Percentiles rank a stretch among this genome's conserved stretches.
These are phyloP conservation scores for Platycercus adscitus DNA, from an alignment of 2,113 vertebrate genomes.

Conservation along the genomic window DNA sequence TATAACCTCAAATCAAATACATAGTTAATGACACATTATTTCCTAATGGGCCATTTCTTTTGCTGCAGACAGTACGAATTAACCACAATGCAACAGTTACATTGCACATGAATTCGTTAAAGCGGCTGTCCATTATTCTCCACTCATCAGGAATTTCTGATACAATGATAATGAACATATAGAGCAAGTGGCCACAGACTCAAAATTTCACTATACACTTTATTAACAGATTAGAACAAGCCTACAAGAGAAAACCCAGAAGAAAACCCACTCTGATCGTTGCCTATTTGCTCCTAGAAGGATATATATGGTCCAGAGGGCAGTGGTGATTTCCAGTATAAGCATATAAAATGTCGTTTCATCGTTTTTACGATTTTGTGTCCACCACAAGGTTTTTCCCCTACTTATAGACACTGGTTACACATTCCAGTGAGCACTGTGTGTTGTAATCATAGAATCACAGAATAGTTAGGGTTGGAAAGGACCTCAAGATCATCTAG, in stretches of 20 bases:
- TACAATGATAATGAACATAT: fast-evolving
- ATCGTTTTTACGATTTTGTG: background rate
- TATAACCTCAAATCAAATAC: background rate
- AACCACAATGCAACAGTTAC: background rate
- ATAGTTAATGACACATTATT: background rate
- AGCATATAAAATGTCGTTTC: background rate
- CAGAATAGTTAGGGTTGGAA: no score
- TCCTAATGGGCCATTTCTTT: background rate
- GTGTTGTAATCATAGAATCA: background rate
- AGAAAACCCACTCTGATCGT: background rate
- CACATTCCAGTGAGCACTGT: background rate
- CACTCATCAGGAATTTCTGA: background rate
- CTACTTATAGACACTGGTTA: background rate
- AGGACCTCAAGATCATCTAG: no score
- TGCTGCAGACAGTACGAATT: background rate
- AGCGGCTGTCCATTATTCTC: background rate
- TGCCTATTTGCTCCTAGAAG: background rate
- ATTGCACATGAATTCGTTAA: background rate
- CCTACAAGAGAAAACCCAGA: background rate
- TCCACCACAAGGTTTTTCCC: background rate
- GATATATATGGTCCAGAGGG: background rate
- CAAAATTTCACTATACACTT: background rate
- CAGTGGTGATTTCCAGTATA: background rate
- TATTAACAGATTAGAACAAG: background rate
- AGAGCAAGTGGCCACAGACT: background rate